These are phyloP conservation scores for Hypocryptadius cinnamomeus DNA, from an alignment of 2,113 vertebrate species.

Conservation along the genomic window DNA sequence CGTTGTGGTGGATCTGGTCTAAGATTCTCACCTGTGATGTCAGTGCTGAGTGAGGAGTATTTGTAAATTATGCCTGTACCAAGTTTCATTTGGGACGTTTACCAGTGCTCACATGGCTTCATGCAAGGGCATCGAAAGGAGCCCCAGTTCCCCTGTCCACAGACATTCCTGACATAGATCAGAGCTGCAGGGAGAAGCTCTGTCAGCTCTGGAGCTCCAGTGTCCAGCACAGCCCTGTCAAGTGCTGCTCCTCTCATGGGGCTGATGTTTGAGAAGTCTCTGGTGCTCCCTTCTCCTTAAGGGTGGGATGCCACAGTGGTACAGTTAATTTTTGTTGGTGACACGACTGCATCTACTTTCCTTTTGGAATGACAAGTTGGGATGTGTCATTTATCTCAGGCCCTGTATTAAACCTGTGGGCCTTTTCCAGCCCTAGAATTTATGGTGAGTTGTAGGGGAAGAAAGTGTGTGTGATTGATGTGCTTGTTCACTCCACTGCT, in stretches of 20 bases:
- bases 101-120: background rate
- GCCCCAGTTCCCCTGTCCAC: background rate
- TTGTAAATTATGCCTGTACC: background rate
- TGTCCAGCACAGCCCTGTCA: background rate
- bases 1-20: background rate
- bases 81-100: background rate
- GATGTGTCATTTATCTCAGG: background rate
- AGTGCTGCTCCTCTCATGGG: background rate
- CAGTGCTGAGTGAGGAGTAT: background rate
- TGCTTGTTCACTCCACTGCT: background rate
- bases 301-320: background rate
- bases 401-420: background rate
- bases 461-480: background rate
- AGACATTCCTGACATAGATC: background rate
- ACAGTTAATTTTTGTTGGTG: background rate
- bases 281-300: background rate
- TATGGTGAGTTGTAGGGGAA: background rate
- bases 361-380: background rate
- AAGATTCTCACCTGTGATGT: background rate
- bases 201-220: background rate
- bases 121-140: fast-evolving
- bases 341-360: background rate
- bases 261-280: background rate
- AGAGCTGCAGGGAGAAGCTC: background rate
- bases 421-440: background rate